Evolutionary conservation across 2,113 vertebrate genomes (phyloP).

Genomic region (Guaruba guarouba): DNA sequence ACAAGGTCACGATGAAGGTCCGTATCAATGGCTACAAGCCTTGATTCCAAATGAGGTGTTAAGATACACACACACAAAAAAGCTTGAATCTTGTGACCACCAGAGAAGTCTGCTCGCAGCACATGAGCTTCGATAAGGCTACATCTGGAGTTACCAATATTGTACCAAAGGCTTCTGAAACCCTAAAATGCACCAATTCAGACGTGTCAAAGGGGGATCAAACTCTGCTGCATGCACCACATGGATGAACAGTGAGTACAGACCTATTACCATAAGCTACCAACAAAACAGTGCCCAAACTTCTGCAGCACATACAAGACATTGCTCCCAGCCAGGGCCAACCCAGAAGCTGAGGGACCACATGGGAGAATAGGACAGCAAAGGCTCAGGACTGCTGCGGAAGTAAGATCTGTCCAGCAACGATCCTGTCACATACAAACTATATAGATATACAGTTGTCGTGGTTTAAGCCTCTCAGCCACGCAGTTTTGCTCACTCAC

Average conservation of each 20-base stretch:
- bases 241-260: not conserved
- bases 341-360: not conserved
- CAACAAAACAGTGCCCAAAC: not conserved
- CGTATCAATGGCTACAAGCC: accelerated
- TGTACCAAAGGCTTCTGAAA: not conserved
- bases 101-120: not conserved
- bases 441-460: not conserved
- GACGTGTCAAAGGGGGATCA: not conserved
- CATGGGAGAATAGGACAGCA: not conserved
- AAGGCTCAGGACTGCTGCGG: not conserved
- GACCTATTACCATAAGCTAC: too few relatives aligned
- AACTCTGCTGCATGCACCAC: accelerated
- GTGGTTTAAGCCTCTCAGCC: too few relatives aligned
- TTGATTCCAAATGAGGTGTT: not conserved
- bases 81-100: not conserved
- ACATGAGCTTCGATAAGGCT: not conserved
- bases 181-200: not conserved
- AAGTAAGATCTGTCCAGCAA: not conserved
- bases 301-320: not conserved
- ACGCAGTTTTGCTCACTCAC: too few relatives aligned
- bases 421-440: not conserved
- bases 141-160: not conserved
- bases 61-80: not conserved
- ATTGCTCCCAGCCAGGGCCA: not conserved
- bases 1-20: not conserved